Conservation (phyloP, 2,797 vertebrate species). For the Potorous gilbertii region DNA sequence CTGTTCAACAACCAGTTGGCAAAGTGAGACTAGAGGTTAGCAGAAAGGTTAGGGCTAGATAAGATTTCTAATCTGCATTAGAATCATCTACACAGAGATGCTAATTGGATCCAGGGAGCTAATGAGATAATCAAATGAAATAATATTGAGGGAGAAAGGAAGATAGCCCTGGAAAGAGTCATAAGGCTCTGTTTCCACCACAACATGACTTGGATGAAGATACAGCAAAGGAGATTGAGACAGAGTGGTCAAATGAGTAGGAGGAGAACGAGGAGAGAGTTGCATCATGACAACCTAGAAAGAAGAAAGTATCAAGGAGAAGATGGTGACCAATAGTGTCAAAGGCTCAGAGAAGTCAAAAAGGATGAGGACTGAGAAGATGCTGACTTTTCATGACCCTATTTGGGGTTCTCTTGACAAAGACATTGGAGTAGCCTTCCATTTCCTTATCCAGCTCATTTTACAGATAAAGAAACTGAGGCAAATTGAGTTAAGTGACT, state of each 20-base stretch:
- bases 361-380: neutral
- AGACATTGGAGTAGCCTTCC: neutral
- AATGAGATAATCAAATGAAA: neutral
- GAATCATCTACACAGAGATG: neutral
- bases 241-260: neutral
- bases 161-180: neutral
- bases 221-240: neutral
- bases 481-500: neutral
- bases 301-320: neutral
- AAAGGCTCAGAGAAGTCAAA: neutral
- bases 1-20: neutral
- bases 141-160: neutral
- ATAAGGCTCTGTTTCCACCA: neutral
- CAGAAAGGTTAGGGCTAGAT: neutral
- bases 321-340: neutral
- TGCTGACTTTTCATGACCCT: neutral
- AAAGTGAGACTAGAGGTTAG: neutral
- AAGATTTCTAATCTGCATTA: neutral
- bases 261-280: no score
- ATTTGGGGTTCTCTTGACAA: neutral
- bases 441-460: neutral
- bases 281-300: neutral
- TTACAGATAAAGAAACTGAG: conserved; percentile 4
- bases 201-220: neutral
- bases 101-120: neutral